phyloP scores from a whole-genome alignment of 2,113 vertebrate species.

The Lagenorhynchus albirostris region DNA sequence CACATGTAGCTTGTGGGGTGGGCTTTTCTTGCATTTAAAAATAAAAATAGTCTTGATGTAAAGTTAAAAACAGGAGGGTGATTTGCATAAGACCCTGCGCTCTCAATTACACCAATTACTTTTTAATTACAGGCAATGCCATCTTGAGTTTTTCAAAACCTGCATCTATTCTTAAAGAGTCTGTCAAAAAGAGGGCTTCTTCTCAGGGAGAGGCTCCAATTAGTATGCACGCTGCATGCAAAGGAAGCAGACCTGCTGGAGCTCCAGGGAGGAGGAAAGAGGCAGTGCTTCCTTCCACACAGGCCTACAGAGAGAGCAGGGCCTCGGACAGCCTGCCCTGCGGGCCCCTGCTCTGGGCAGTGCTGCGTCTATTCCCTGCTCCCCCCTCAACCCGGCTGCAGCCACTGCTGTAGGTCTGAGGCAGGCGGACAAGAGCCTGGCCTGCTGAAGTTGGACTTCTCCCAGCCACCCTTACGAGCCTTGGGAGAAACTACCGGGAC shows the following conservation, averaged over 20 bases:
- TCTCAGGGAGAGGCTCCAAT: conserved; percentile 64
- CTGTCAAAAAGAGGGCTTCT: conserved; percentile 70
- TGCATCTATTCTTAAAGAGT: conserved; percentile 72
- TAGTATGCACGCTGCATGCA: conserved; percentile 56
- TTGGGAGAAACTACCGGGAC: neutral
- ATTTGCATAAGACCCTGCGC: conserved; percentile 76
- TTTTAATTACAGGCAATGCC: conserved; percentile 78
- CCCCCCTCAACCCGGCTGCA: neutral
- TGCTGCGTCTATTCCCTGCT: neutral
- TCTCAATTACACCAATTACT: conserved; percentile 81
- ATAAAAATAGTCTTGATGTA: conserved; percentile 61
- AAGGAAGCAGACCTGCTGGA: conserved; percentile 39
- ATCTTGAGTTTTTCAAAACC: conserved; percentile 76
- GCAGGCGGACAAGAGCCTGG: neutral
- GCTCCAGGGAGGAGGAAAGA: neutral
- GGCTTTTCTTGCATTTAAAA: conserved; percentile 16
- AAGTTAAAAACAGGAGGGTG: conserved; percentile 58
- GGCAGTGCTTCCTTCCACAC: neutral
- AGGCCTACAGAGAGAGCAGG: neutral
- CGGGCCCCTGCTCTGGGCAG: neutral
- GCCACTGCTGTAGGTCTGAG: neutral
- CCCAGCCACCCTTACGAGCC: neutral
- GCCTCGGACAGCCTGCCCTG: neutral
- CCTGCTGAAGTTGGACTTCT: neutral
- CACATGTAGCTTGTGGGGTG: neutral